Evolutionary conservation across 2,797 vertebrate genomes (phyloP).

Genomic region (Smutsia gigantea): DNA sequence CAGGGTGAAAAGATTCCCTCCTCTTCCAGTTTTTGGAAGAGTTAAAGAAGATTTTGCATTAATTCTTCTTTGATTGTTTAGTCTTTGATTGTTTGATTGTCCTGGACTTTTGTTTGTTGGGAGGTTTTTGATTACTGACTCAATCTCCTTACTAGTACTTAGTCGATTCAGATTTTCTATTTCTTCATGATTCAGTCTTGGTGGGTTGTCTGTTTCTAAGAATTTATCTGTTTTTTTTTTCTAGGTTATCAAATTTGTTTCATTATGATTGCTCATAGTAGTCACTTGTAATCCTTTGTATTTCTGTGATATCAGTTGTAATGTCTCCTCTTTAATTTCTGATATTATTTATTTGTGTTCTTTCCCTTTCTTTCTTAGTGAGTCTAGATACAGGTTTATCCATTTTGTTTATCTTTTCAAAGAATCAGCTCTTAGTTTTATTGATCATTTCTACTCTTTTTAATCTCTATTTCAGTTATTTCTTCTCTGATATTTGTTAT

Average conservation of each 20-base stretch:
- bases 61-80: background rate
- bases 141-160: background rate
- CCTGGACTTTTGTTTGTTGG: background rate
- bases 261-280: background rate
- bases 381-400: too few species aligned
- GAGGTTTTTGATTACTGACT: background rate
- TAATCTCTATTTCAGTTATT: background rate
- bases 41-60: background rate
- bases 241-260: background rate
- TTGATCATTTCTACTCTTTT: background rate
- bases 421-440: background rate
- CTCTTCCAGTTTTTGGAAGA: background rate
- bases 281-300: background rate
- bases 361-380: background rate
- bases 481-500: background rate
- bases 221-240: background rate
- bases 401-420: background rate
- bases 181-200: background rate
- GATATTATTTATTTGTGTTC: background rate
- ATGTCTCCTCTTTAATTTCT: background rate
- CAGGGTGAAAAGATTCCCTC: background rate
- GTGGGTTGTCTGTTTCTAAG: background rate
- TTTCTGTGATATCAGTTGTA: background rate
- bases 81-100: background rate
- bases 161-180: background rate